These are phyloP conservation scores for Eurytoma californica DNA, from an alignment of 2,888 invertebrate species.

Conservation along the genomic window DNA sequence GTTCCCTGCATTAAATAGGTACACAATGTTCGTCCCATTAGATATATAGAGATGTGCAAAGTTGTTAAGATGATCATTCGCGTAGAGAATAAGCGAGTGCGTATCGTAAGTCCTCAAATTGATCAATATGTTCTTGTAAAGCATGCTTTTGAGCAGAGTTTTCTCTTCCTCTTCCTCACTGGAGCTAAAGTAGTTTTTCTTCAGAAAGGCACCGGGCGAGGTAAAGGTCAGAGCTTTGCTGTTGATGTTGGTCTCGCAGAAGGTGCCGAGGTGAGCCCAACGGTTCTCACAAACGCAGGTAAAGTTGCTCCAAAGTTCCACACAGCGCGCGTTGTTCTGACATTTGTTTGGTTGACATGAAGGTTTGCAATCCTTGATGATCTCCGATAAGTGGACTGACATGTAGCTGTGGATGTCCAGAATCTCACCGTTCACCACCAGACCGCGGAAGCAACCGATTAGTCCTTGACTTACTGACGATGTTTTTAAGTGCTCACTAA, in stretches of 20 bases:
- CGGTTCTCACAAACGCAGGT: constrained; percentile 94
- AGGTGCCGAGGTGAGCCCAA: constrained; percentile 93
- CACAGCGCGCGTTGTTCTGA: constrained; percentile 92
- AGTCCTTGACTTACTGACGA: constrained; percentile 91
- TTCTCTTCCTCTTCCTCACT: constrained; percentile 80
- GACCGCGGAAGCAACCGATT: constrained; percentile 94
- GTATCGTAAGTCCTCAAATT: constrained; percentile 92
- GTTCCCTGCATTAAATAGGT: constrained; percentile 88
- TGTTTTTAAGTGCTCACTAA: constrained; percentile 87
- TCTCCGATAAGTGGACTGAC: constrained; percentile 93
- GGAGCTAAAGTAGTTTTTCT: constrained; percentile 84
- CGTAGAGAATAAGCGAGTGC: constrained; percentile 89
- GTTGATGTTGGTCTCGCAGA: constrained; percentile 95
- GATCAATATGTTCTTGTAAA: constrained; percentile 88
- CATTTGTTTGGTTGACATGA: constrained; percentile 96
- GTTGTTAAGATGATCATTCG: constrained; percentile 94
- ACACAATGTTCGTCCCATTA: constrained; percentile 87
- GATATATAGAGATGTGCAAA: constrained; percentile 92
- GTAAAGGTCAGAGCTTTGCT: constrained; percentile 92
- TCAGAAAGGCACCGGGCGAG: constrained; percentile 86
- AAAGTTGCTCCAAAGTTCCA: constrained; percentile 94
- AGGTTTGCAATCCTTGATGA: constrained; percentile 94
- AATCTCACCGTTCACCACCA: constrained; percentile 93
- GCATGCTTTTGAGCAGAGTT: constrained; percentile 81
- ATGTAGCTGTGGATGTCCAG: constrained; percentile 94